Percentiles rank a stretch among this genome's conserved stretches.
Conservation (phyloP, 2,797 vertebrate genomes). For the Sandelia bainsii region DNA sequence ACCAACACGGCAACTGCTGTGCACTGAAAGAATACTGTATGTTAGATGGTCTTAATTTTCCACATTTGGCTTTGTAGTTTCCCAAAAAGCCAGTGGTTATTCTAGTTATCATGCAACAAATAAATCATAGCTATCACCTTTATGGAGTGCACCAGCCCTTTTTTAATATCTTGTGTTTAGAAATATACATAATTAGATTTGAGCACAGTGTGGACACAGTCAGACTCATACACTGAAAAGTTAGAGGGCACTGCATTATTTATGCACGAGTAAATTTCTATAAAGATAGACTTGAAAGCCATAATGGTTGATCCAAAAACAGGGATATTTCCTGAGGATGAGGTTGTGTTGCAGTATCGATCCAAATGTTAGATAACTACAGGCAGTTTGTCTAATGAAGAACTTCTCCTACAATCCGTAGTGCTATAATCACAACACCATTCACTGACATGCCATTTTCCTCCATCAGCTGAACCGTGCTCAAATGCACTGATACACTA, state of each 20-base stretch:
- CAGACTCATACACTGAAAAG: conserved; percentile 10
- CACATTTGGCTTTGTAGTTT: background rate
- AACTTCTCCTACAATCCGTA: conserved; percentile 38
- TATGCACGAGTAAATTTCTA: conserved; percentile 36
- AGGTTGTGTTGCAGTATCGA: conserved; percentile 53
- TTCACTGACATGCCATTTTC: conserved; percentile 57
- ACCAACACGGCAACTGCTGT: conserved; percentile 35
- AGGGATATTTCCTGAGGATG: conserved; percentile 38
- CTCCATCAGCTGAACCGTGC: conserved; percentile 49
- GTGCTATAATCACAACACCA: conserved; percentile 49
- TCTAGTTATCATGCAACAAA: conserved; percentile 7
- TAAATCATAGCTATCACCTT: conserved; percentile 10
- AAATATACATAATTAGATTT: conserved; percentile 28
- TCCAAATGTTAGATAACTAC: conserved; percentile 50
- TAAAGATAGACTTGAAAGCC: conserved; percentile 12
- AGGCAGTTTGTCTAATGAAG: conserved; percentile 64
- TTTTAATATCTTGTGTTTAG: conserved; percentile 3
- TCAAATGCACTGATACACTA: conserved; percentile 27
- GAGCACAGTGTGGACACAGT: conserved; percentile 16
- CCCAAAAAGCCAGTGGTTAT: conserved; percentile 11
- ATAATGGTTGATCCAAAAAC: conserved; percentile 15
- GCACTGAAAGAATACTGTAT: background rate
- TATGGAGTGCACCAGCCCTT: background rate
- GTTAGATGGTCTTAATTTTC: background rate
- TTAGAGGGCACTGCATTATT: conserved; percentile 40